Percentiles rank a stretch among this genome's conserved stretches.
Conservation (phyloP, 2,888 invertebrate species). For the Metacarcinus magister region DNA sequence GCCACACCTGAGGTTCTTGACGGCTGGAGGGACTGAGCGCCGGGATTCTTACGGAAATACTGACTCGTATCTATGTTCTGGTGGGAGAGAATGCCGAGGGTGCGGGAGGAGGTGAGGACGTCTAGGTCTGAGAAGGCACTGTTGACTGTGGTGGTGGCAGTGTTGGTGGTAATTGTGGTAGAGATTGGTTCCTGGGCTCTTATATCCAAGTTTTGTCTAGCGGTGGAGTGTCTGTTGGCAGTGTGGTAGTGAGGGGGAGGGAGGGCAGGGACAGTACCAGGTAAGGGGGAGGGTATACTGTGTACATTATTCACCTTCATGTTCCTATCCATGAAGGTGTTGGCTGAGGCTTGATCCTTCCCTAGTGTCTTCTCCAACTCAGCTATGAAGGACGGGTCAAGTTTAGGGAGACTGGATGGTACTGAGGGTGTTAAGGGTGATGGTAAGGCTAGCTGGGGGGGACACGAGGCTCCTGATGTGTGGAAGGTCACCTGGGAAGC, state of each 20-base stretch:
- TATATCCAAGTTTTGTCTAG: background rate
- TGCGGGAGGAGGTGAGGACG: constrained; percentile 75
- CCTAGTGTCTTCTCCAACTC: constrained; percentile 89
- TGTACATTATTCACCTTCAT: constrained; percentile 60
- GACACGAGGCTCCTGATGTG: background rate
- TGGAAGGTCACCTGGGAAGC: background rate
- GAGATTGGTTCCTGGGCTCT: background rate
- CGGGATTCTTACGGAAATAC: constrained; percentile 76
- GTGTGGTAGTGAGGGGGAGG: constrained; percentile 64
- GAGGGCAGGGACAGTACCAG: constrained; percentile 54
- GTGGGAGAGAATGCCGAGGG: constrained; percentile 76
- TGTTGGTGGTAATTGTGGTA: background rate
- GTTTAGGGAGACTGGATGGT: constrained; percentile 63
- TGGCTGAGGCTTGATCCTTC: constrained; percentile 78
- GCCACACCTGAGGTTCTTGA: background rate
- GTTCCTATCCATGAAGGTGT: constrained; percentile 75
- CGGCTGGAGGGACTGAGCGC: background rate
- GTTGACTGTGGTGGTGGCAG: background rate
- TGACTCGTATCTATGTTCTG: constrained; percentile 75
- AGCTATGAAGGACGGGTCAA: constrained; percentile 88
- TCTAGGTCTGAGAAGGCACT: constrained; percentile 80
- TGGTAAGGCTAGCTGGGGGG: constrained; percentile 65
- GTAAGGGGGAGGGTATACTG: background rate
- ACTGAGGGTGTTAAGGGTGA: constrained; percentile 65
- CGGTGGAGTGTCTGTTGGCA: background rate